Evolutionary conservation across 2,888 invertebrate species (phyloP).

Genomic region (Lycocerus yunnanus): DNA sequence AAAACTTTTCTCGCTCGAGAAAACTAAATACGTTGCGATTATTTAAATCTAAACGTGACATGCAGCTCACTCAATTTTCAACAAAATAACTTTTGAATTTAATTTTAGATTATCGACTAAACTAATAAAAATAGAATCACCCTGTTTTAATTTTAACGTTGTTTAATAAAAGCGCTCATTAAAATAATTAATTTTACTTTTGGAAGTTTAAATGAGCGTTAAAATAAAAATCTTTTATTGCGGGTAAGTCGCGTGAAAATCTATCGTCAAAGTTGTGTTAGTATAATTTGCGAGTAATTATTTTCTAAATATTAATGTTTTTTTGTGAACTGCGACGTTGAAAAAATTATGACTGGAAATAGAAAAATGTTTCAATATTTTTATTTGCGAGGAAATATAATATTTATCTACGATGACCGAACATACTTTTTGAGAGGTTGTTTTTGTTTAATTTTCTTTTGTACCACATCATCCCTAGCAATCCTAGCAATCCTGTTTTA

Average conservation of each 20-base stretch:
- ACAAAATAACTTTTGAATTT: background rate
- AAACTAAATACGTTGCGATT: background rate
- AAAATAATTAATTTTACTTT: background rate
- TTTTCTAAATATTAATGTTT: no score
- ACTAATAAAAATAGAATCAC: background rate
- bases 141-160: background rate
- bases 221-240: background rate
- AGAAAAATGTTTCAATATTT: background rate
- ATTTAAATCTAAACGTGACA: background rate
- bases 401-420: background rate
- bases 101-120: background rate
- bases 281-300: background rate
- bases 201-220: background rate
- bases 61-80: background rate
- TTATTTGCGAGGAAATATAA: background rate
- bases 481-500: background rate
- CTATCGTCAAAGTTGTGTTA: background rate
- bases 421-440: background rate
- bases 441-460: background rate
- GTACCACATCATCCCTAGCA: background rate
- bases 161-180: background rate
- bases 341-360: background rate
- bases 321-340: no score
- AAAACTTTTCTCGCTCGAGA: background rate
- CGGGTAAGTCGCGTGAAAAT: background rate